Percentiles rank a stretch among this genome's conserved stretches.
Evolutionary conservation across 2,888 invertebrate genomes (phyloP).

Genomic region (Syrista parreyssii): DNA sequence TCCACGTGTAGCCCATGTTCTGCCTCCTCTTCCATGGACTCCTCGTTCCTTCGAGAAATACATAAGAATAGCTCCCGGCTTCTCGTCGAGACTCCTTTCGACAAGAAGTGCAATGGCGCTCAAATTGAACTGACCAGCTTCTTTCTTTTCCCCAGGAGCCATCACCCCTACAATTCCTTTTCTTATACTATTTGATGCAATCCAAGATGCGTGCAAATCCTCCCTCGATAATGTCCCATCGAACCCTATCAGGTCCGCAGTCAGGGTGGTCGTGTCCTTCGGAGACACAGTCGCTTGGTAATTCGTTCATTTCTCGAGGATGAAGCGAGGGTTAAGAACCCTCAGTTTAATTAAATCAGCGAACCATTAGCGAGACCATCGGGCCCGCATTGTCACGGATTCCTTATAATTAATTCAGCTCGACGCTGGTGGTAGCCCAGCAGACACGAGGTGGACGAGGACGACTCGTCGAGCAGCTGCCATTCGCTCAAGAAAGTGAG

Average conservation of each 20-base stretch:
- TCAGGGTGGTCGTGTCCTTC: not conserved
- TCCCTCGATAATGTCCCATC: constrained; percentile 20
- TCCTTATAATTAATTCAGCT: constrained; percentile 57
- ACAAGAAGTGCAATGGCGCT: not conserved
- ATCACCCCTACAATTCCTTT: no score
- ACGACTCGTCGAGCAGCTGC: constrained; percentile 24
- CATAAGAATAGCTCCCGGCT: no score
- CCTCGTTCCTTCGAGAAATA: not conserved
- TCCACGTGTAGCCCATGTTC: not conserved
- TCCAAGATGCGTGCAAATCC: not conserved
- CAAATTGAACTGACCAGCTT: not conserved
- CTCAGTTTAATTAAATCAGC: constrained; percentile 54
- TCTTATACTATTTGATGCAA: no score
- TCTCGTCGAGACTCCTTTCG: not conserved
- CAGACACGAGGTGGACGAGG: constrained; percentile 33
- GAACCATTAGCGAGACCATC: constrained; percentile 51
- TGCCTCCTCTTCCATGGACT: constrained; percentile 14
- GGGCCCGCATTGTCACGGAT: constrained; percentile 50
- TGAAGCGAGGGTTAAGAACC: constrained; percentile 35
- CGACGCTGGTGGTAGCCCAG: constrained; percentile 41
- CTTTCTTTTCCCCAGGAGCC: no score
- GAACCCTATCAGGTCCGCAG: not conserved
- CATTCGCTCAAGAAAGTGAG: constrained; percentile 9
- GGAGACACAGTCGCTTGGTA: not conserved
- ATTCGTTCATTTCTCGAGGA: not conserved